These are phyloP conservation scores for Conopomorpha cramerella DNA, from an alignment of 1,140 invertebrate genomes.

Conservation along the genomic window DNA sequence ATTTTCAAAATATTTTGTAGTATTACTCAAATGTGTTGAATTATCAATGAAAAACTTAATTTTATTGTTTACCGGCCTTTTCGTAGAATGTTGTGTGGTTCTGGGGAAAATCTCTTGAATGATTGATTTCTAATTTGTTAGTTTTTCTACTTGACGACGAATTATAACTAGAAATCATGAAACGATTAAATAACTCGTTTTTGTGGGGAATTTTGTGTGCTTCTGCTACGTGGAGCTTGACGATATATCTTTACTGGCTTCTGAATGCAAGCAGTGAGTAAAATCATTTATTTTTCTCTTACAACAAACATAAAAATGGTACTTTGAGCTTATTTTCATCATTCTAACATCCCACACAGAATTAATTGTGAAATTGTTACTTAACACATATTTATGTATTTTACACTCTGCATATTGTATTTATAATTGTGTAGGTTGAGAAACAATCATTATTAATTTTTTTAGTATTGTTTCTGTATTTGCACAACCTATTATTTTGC, in stretches of 20 bases:
- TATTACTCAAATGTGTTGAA: no score
- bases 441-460: no score
- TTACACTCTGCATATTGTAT: background rate
- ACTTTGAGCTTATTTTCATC: background rate
- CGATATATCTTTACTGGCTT: constrained; percentile 49
- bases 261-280: constrained; percentile 39
- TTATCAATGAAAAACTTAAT: no score
- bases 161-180: constrained; percentile 17
- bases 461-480: no score
- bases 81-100: no score
- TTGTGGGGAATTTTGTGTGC: constrained; percentile 44
- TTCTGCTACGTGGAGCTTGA: constrained; percentile 44
- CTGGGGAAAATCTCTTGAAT: no score
- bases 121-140: no score
- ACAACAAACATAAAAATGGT: background rate
- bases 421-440: no score
- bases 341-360: background rate
- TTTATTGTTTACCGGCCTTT: no score
- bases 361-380: background rate
- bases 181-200: constrained; percentile 42
- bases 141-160: no score
- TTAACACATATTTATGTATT: background rate
- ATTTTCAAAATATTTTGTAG: no score
- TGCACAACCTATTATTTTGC: no score
- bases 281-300: background rate